Evolutionary conservation across 2,888 invertebrate species (phyloP).

Genomic region (Drosophila rubida): DNA sequence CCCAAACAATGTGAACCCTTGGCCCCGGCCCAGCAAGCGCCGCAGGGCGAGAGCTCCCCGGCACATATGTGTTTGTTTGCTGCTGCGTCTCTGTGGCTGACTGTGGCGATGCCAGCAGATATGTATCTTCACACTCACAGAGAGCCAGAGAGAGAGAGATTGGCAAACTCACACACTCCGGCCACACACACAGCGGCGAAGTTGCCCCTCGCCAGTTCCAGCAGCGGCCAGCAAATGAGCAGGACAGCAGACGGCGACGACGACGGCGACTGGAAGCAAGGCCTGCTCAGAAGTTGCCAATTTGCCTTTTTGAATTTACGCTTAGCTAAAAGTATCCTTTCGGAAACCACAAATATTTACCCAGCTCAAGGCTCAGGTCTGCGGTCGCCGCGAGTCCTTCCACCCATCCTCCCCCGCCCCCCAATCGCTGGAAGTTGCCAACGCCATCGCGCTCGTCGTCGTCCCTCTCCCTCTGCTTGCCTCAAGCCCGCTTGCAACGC

Average conservation of each 20-base stretch:
- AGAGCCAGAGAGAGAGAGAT: slow-evolving; percentile 24
- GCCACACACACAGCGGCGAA: neutral
- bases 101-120: slow-evolving; percentile 69
- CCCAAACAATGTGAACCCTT: neutral
- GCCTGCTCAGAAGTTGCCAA: slow-evolving; percentile 75
- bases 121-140: slow-evolving; percentile 63
- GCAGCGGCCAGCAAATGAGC: slow-evolving; percentile 56
- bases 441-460: slow-evolving; percentile 46
- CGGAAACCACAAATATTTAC: slow-evolving; percentile 84
- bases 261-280: neutral
- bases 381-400: slow-evolving; percentile 67
- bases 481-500: slow-evolving; percentile 53
- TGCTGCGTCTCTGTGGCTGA: slow-evolving; percentile 38
- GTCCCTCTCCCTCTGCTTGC: slow-evolving; percentile 13
- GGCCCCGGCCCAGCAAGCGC: slow-evolving; percentile 14
- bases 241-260: neutral
- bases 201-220: slow-evolving; percentile 2
- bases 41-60: slow-evolving; percentile 43
- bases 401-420: neutral
- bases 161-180: slow-evolving; percentile 34
- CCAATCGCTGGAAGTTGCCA: slow-evolving; percentile 10
- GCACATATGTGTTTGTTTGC: slow-evolving; percentile 50
- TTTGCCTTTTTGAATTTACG: slow-evolving; percentile 83
- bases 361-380: slow-evolving; percentile 82
- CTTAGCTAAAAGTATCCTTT: slow-evolving; percentile 82